Conservation (phyloP, 2,113 vertebrate genomes). For the Sceloporus tristichus region DNA sequence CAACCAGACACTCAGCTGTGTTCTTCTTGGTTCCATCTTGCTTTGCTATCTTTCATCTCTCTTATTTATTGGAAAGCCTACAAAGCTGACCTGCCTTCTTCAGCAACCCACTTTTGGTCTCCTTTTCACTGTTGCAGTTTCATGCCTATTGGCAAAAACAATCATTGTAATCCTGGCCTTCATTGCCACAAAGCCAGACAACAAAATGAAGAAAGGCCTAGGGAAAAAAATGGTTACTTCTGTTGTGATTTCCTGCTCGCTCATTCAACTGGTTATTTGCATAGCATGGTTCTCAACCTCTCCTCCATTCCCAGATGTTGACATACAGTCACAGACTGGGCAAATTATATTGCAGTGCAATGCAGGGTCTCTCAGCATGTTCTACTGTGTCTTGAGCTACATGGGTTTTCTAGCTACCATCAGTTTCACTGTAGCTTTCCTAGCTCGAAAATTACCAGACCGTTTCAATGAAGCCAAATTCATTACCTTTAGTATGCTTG, state of each 20-base stretch:
- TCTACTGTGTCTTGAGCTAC: neutral
- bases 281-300: neutral
- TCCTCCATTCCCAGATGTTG: too few species aligned
- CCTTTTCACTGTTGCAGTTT: constrained; percentile 1
- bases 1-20: neutral
- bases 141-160: constrained; percentile 27
- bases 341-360: neutral
- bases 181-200: constrained; percentile 7
- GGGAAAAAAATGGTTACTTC: neutral
- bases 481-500: constrained; percentile 28
- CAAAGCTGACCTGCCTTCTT: neutral
- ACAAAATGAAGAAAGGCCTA: neutral
- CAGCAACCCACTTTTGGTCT: neutral
- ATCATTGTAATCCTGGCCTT: neutral
- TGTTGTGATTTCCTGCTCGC: constrained; percentile 4
- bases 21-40: constrained; percentile 4
- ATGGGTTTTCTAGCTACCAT: too few species aligned
- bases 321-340: neutral
- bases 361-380: neutral
- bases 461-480: constrained; percentile 28
- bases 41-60: constrained; percentile 3
- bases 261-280: constrained; percentile 1
- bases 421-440: too few species aligned
- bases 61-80: constrained; percentile 22
- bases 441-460: neutral